These are phyloP conservation scores for Montipora cactus DNA, from an alignment of 64 coral and sea anemone genomes.

Conservation along the genomic window DNA sequence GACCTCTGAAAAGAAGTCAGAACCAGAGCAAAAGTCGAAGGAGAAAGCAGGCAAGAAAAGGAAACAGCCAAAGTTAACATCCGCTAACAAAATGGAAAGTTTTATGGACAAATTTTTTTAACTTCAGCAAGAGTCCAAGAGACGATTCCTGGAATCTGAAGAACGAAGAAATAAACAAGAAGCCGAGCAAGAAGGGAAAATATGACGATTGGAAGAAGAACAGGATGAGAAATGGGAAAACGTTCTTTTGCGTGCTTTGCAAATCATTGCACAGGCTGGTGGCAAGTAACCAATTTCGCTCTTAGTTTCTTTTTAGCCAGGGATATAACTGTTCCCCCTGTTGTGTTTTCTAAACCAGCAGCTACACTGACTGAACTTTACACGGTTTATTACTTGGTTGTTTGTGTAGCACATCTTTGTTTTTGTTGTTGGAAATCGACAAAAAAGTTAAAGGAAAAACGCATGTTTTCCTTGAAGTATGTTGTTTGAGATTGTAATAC, in stretches of 20 bases:
- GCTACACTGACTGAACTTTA: conserved; percentile 1
- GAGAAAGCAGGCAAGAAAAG: conserved; percentile 7
- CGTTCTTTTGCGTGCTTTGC: conserved; percentile 57
- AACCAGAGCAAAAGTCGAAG: conserved; percentile 5
- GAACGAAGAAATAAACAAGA: conserved; percentile 33
- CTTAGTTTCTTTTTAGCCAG: background rate
- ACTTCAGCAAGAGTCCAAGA: conserved; percentile 62
- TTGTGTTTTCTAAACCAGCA: background rate
- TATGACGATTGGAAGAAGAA: conserved; percentile 47
- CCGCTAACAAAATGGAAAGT: conserved; percentile 50
- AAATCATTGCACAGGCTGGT: conserved; percentile 26
- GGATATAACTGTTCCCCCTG: background rate
- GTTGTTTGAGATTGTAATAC: background rate
- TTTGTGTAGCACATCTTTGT: background rate
- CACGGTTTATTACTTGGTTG: background rate
- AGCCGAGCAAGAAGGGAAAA: conserved; percentile 63
- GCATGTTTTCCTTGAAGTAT: background rate
- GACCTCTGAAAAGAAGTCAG: conserved; percentile 20
- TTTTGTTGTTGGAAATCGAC: background rate
- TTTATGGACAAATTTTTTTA: conserved; percentile 46
- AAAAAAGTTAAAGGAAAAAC: conserved; percentile 6
- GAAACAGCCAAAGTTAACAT: conserved; percentile 40
- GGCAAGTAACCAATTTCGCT: background rate
- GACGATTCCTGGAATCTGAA: conserved; percentile 56
- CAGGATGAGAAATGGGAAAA: conserved; percentile 59